Percentiles rank a stretch among this genome's conserved stretches.
These are phyloP conservation scores for Rhingia campestris DNA, from an alignment of 2,888 invertebrate species.

Conservation along the genomic window DNA sequence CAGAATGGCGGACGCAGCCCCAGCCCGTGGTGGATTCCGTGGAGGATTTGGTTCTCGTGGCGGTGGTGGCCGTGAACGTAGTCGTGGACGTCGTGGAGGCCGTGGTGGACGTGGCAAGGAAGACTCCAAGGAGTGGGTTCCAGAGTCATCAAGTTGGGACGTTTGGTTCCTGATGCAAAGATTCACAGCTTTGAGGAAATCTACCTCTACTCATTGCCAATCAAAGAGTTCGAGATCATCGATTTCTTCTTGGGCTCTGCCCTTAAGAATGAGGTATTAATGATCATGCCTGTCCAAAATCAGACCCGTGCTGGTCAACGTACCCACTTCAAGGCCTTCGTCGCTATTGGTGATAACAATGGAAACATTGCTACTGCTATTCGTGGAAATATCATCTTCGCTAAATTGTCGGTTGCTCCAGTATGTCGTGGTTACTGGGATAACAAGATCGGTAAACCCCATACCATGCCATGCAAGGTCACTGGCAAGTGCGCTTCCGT, in stretches of 20 bases:
- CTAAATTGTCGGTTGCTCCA: conserved; percentile 98
- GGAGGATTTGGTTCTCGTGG: conserved; percentile 93
- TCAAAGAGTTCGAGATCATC: no score
- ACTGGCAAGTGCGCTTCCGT: conserved; percentile 99
- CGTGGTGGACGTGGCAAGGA: conserved; percentile 92
- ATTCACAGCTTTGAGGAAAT: conserved; percentile 98
- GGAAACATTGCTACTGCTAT: conserved; percentile 99
- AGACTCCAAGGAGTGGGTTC: conserved; percentile 98
- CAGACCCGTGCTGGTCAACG: no score
- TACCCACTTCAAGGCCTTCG: no score
- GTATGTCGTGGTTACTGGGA: conserved; percentile 99
- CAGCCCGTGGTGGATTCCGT: conserved; percentile 97
- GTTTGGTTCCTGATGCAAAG: conserved; percentile 97
- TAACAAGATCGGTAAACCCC: conserved; percentile 99
- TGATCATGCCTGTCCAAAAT: no score
- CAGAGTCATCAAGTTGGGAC: conserved; percentile 98
- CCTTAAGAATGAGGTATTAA: no score
- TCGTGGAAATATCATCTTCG: conserved; percentile 98
- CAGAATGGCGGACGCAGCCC: conserved; percentile 99
- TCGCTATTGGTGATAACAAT: conserved; percentile 98
- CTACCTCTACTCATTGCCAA: conserved; percentile 99
- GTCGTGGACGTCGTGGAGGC: conserved; percentile 85
- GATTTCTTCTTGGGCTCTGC: no score
- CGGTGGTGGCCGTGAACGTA: conserved; percentile 88
- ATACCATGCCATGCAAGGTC: conserved; percentile 99